Conservation (phyloP, 1,140 invertebrate species). For the Apocrypta bakeri region DNA sequence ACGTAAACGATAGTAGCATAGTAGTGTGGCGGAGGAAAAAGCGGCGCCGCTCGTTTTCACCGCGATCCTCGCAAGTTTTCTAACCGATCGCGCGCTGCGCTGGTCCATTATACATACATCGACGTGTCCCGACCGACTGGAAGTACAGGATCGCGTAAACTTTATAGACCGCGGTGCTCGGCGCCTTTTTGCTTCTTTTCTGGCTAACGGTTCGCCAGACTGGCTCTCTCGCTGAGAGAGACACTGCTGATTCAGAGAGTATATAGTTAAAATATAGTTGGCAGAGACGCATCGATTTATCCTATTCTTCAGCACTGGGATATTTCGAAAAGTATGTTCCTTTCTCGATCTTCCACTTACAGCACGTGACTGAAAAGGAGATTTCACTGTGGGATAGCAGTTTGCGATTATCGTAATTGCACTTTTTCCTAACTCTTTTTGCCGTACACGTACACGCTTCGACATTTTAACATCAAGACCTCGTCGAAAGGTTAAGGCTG, state of each 20-base stretch:
- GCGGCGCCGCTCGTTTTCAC: not conserved
- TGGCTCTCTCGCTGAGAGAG: not conserved
- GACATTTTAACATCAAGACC: not conserved
- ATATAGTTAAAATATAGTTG: too few relatives aligned
- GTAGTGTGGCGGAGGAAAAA: not conserved
- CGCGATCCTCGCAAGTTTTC: not conserved
- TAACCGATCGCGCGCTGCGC: not conserved
- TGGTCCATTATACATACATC: not conserved
- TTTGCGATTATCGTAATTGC: not conserved
- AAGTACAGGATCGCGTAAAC: not conserved
- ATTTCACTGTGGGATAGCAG: not conserved
- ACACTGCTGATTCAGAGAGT: not conserved
- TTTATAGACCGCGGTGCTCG: not conserved
- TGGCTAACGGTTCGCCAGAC: conserved; percentile 41
- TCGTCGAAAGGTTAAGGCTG: not conserved
- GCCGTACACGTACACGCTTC: too few relatives aligned
- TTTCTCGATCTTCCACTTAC: not conserved
- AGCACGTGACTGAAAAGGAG: not conserved
- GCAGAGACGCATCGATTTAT: too few relatives aligned
- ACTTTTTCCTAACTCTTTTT: not conserved
- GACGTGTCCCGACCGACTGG: not conserved
- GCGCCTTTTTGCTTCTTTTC: conserved; percentile 42
- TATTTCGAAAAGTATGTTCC: too few relatives aligned
- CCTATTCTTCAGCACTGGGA: too few relatives aligned
- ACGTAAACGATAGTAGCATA: not conserved